Evolutionary conservation across 1,140 invertebrate genomes (phyloP).

Genomic region (Hydropsyche tenuis): DNA sequence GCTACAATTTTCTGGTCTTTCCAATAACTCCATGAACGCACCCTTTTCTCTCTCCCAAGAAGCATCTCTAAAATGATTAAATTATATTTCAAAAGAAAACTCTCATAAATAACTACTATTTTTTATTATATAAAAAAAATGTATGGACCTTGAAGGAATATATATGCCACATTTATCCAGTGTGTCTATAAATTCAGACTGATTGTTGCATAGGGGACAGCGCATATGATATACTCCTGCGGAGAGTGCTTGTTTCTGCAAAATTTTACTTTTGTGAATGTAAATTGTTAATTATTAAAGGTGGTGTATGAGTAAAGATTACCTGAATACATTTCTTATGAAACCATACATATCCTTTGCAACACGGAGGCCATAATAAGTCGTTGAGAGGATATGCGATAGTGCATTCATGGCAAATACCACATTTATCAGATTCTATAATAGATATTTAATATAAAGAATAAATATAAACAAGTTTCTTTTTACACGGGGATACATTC

Average conservation of each 20-base stretch:
- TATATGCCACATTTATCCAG: slow-evolving; percentile 68
- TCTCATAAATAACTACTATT: neutral
- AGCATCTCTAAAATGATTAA: slow-evolving; percentile 63
- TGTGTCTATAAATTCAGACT: slow-evolving; percentile 63
- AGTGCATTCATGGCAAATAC: slow-evolving; percentile 23
- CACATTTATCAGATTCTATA: slow-evolving; percentile 1
- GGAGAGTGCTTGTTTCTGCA: slow-evolving; percentile 61
- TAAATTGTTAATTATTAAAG: too few species aligned
- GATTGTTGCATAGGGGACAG: slow-evolving; percentile 74
- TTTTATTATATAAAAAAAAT: slow-evolving; percentile 1
- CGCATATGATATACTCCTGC: slow-evolving; percentile 69
- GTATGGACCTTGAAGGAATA: slow-evolving; percentile 66
- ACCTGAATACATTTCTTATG: slow-evolving; percentile 19
- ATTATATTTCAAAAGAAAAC: neutral
- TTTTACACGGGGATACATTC: too few species aligned
- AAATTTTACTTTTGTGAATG: too few species aligned
- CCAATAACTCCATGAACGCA: slow-evolving; percentile 64
- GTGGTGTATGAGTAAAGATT: too few species aligned
- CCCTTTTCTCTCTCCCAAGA: slow-evolving; percentile 72
- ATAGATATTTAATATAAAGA: slow-evolving; percentile 9
- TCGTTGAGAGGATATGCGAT: neutral
- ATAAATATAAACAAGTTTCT: too few species aligned
- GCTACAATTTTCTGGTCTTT: slow-evolving; percentile 52
- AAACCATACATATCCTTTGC: slow-evolving; percentile 16
- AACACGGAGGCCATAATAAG: slow-evolving; percentile 27